Conservation (phyloP, 2,113 vertebrate species). For the Dicaeum eximium region DNA sequence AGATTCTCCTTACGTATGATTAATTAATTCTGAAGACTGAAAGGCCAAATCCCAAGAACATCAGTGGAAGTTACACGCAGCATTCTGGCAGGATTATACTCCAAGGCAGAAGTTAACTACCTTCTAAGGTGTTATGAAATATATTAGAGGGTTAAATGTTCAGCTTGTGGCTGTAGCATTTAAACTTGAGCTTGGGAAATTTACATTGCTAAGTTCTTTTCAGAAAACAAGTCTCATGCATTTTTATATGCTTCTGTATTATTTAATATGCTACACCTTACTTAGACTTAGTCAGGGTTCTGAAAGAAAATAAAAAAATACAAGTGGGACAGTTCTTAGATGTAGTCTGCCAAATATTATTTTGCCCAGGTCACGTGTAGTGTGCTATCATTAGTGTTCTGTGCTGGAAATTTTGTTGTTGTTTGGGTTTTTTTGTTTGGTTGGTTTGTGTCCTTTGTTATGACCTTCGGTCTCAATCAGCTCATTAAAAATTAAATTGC, state of each 20-base stretch:
- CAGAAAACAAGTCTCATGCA: slow-evolving; percentile 40
- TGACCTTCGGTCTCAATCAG: slow-evolving; percentile 69
- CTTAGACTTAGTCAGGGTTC: slow-evolving; percentile 34
- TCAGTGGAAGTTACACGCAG: not conserved
- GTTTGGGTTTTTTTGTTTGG: slow-evolving; percentile 46
- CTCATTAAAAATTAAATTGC: slow-evolving; percentile 83
- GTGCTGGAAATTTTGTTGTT: slow-evolving; percentile 48
- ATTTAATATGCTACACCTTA: slow-evolving; percentile 64
- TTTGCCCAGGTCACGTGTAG: slow-evolving; percentile 39
- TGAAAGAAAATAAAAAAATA: slow-evolving; percentile 49
- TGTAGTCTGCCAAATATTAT: slow-evolving; percentile 52
- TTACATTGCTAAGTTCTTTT: slow-evolving; percentile 45
- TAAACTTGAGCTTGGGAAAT: slow-evolving; percentile 29
- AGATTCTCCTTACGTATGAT: not conserved
- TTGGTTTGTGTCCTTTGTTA: slow-evolving; percentile 57
- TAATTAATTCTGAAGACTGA: not conserved
- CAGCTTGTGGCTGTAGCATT: not conserved
- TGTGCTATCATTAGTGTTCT: slow-evolving; percentile 53
- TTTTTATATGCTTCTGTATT: slow-evolving; percentile 56
- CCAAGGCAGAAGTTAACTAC: not conserved
- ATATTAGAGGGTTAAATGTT: slow-evolving; percentile 16
- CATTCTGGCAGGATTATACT: not conserved
- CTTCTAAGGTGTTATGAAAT: not conserved
- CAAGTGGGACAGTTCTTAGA: not conserved
- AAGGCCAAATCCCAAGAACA: not conserved